phyloP scores from a whole-genome alignment of 1,140 invertebrate genomes.

The Polypedilum pembai region DNA sequence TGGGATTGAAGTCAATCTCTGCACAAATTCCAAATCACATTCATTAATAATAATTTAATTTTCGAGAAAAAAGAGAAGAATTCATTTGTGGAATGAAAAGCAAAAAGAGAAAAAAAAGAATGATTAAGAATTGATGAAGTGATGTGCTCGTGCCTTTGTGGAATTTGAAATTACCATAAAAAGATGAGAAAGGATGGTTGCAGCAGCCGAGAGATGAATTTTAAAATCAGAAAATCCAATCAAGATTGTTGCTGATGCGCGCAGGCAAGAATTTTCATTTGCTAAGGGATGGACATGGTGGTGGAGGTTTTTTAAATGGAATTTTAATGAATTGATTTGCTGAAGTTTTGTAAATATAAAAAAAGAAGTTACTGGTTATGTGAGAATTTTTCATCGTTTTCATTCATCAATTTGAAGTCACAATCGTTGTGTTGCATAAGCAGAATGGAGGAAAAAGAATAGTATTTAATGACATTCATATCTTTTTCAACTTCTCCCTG shows the following conservation, averaged over 20 bases:
- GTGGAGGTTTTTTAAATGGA: too few relatives aligned
- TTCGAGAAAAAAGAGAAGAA: not conserved
- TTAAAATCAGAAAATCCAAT: too few relatives aligned
- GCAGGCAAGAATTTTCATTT: too few relatives aligned
- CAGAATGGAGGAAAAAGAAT: too few relatives aligned
- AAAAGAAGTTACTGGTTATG: too few relatives aligned
- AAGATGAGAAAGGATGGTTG: not conserved
- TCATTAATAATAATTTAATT: slow-evolving; percentile 11
- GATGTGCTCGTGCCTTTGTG: not conserved
- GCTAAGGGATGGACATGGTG: too few relatives aligned
- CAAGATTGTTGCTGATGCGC: too few relatives aligned
- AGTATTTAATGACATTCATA: not conserved
- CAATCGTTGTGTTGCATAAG: not conserved
- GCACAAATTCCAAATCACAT: too few relatives aligned
- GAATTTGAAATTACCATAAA: slow-evolving; percentile 25
- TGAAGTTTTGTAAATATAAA: too few relatives aligned
- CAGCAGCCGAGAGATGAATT: not conserved
- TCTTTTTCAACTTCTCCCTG: not conserved
- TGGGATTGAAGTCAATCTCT: slow-evolving; percentile 4
- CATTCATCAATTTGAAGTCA: not conserved
- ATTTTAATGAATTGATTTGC: too few relatives aligned
- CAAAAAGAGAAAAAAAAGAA: not conserved
- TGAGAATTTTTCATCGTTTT: not conserved
- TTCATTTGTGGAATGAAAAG: not conserved
- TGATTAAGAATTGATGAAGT: not conserved